These are phyloP conservation scores for Litoditis marina DNA, from an alignment of 2,888 invertebrate genomes.

Conservation along the genomic window DNA sequence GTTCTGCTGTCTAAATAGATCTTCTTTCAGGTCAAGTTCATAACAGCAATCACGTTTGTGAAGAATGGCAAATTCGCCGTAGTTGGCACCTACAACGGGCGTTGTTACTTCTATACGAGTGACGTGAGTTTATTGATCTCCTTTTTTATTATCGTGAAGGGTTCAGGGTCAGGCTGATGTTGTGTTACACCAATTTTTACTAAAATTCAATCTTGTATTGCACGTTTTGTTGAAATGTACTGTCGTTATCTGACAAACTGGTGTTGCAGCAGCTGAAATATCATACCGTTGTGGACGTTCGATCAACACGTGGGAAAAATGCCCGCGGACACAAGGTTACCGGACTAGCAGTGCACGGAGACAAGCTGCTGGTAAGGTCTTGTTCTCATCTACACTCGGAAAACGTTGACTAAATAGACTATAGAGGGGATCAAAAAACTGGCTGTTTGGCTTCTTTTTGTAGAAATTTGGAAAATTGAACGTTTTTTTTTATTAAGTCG, in stretches of 20 bases:
- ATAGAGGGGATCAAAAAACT: no score
- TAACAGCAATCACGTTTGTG: slow-evolving; percentile 61
- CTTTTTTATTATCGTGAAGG: not conserved
- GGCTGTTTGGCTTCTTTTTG: no score
- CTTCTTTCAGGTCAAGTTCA: slow-evolving; percentile 58
- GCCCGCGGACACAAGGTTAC: slow-evolving; percentile 90
- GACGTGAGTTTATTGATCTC: slow-evolving; percentile 70
- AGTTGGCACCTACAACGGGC: slow-evolving; percentile 94
- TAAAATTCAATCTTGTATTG: not conserved
- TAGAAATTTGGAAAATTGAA: no score
- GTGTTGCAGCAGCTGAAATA: slow-evolving; percentile 81
- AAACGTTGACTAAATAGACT: not conserved
- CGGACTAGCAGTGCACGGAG: slow-evolving; percentile 73
- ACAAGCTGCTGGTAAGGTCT: slow-evolving; percentile 65
- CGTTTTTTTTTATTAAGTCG: no score
- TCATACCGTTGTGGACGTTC: slow-evolving; percentile 92
- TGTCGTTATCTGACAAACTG: no score
- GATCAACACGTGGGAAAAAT: slow-evolving; percentile 88
- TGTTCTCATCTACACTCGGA: not conserved
- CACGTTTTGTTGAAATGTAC: no score
- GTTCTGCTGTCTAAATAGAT: no score
- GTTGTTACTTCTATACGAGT: slow-evolving; percentile 95
- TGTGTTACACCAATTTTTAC: no score
- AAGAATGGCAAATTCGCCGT: slow-evolving; percentile 92
- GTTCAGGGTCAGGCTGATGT: no score